Evolutionary conservation across 64 coral and sea anemone species (phyloP).

Genomic region (Montipora sp.): DNA sequence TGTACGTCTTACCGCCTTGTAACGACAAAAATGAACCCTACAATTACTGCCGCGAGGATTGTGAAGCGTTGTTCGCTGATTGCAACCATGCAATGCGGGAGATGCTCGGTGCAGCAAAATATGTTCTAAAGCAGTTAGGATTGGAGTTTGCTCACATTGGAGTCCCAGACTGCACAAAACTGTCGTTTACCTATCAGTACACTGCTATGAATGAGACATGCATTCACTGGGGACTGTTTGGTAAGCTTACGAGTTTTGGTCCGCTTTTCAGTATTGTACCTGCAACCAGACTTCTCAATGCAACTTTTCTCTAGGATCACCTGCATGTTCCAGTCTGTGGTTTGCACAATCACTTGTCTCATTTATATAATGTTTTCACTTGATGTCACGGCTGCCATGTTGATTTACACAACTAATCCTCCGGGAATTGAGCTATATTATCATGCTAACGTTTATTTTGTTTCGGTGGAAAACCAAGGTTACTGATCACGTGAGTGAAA

Average conservation of each 20-base stretch:
- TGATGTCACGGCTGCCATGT: too few species aligned
- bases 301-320: too few species aligned
- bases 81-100: slow-evolving; percentile 70
- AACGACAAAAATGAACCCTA: slow-evolving; percentile 29
- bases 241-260: slow-evolving; percentile 51
- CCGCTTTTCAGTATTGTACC: too few species aligned
- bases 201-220: slow-evolving; percentile 41
- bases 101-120: slow-evolving; percentile 80
- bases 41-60: slow-evolving; percentile 76
- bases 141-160: slow-evolving; percentile 70
- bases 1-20: slow-evolving; percentile 70
- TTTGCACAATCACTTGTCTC: too few species aligned
- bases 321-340: too few species aligned
- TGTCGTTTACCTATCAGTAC: slow-evolving; percentile 50
- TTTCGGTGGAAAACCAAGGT: too few species aligned
- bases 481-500: too few species aligned
- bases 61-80: slow-evolving; percentile 65
- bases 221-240: slow-evolving; percentile 82
- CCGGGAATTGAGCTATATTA: too few species aligned
- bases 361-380: too few species aligned
- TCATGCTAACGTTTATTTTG: too few species aligned
- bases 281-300: too few species aligned
- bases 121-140: slow-evolving; percentile 25
- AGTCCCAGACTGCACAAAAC: slow-evolving; percentile 72
- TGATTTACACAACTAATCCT: too few species aligned